Evolutionary conservation across 2,797 vertebrate species (phyloP).

Genomic region (Graptemys geographica): DNA sequence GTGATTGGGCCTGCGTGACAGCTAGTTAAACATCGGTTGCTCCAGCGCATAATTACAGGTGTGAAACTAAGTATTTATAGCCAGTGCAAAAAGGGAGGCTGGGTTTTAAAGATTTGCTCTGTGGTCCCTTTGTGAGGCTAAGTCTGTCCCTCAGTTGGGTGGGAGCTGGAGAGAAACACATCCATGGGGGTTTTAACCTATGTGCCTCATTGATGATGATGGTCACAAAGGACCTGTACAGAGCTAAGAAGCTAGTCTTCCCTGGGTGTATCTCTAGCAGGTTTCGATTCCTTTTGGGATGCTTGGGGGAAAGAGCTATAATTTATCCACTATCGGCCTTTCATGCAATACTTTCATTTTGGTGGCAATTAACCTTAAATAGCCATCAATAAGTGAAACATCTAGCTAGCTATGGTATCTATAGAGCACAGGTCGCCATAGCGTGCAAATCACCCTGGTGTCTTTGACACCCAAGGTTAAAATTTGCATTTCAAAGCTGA

Average conservation of each 20-base stretch:
- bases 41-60: not conserved
- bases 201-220: not conserved
- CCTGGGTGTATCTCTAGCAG: not conserved
- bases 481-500: not conserved
- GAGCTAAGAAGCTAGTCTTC: not conserved
- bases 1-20: not conserved
- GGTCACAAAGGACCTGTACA: not conserved
- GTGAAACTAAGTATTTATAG: constrained; percentile 16
- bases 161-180: not conserved
- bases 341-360: not conserved
- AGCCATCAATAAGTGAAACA: not conserved
- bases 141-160: constrained; percentile 5
- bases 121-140: not conserved
- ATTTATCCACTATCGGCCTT: not conserved
- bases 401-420: not conserved
- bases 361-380: not conserved
- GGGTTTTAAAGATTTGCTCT: constrained; percentile 21
- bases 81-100: not conserved
- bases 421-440: not conserved
- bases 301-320: not conserved
- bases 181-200: not conserved
- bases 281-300: not conserved
- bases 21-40: not conserved
- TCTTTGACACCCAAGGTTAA: not conserved
- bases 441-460: not conserved